A percentile compares a stretch with the other conserved stretches of the same genome.
Evolutionary conservation across 2,888 invertebrate genomes (phyloP).

Genomic region (Agriopis marginaria): DNA sequence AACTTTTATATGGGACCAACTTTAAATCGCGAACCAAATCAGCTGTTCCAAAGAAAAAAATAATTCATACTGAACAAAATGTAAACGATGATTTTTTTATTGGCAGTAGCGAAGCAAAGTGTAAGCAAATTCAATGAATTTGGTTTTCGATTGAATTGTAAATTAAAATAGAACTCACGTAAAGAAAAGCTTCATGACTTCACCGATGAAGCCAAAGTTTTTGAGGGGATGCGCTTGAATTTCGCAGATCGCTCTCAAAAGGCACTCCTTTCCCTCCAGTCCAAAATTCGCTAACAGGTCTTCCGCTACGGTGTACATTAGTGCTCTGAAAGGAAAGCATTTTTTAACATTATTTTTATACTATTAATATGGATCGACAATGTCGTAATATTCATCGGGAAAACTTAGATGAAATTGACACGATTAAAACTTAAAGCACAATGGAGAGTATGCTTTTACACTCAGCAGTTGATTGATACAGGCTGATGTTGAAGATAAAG

Average conservation of each 20-base stretch:
- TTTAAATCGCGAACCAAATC: too few relatives aligned
- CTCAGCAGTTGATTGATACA: too few relatives aligned
- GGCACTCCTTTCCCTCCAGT: slow-evolving; percentile 92
- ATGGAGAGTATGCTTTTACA: too few relatives aligned
- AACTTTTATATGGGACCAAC: too few relatives aligned
- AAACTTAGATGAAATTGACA: too few relatives aligned
- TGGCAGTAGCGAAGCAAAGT: neutral
- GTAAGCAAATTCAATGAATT: neutral
- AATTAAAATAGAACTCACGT: slow-evolving; percentile 87
- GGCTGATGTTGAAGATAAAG: too few relatives aligned
- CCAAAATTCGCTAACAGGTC: slow-evolving; percentile 93
- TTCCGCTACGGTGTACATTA: slow-evolving; percentile 92
- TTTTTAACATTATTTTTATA: neutral
- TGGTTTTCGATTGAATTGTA: neutral
- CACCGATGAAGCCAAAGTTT: slow-evolving; percentile 93
- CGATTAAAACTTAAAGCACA: too few relatives aligned
- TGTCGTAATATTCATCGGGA: too few relatives aligned
- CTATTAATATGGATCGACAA: too few relatives aligned
- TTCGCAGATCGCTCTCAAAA: slow-evolving; percentile 94
- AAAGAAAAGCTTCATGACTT: slow-evolving; percentile 93
- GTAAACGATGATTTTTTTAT: too few relatives aligned
- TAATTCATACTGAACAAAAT: too few relatives aligned
- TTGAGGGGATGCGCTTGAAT: slow-evolving; percentile 92
- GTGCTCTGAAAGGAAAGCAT: slow-evolving; percentile 82
- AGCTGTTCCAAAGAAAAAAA: too few relatives aligned